Evolutionary conservation across 2,113 vertebrate genomes (phyloP).

Genomic region (Romanogobio albipinnatus): DNA sequence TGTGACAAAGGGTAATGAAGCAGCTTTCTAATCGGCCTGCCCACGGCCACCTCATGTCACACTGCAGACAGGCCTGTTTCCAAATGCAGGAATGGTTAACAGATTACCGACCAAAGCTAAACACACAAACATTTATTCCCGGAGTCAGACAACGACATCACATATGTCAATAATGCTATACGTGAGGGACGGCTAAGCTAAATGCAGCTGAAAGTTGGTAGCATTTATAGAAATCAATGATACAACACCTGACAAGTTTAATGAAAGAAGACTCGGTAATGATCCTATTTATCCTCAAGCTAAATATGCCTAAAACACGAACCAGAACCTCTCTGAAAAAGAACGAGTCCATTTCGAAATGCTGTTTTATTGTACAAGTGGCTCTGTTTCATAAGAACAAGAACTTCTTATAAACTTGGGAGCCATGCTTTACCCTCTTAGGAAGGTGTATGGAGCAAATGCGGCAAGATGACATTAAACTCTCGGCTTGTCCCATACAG

Average conservation of each 20-base stretch:
- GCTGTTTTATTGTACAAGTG: not conserved
- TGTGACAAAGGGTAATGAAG: slow-evolving; percentile 63
- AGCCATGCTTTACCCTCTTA: not conserved
- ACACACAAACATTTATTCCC: not conserved
- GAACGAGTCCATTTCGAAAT: not conserved
- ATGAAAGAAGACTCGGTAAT: slow-evolving; percentile 18
- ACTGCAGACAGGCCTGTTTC: slow-evolving; percentile 3
- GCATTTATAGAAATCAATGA: slow-evolving; percentile 26
- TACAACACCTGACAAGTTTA: slow-evolving; percentile 2
- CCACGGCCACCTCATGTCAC: slow-evolving; percentile 42
- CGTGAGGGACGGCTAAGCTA: not conserved
- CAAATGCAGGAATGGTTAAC: slow-evolving; percentile 38
- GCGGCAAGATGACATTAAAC: slow-evolving; percentile 35
- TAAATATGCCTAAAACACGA: not conserved
- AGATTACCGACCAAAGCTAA: slow-evolving; percentile 25
- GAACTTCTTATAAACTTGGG: slow-evolving; percentile 14
- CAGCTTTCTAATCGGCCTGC: slow-evolving; percentile 53
- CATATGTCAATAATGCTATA: not conserved
- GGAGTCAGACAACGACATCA: not conserved
- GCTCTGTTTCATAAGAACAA: slow-evolving; percentile 27
- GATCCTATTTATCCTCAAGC: not conserved
- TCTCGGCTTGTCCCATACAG: slow-evolving; percentile 11
- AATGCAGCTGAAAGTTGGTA: slow-evolving; percentile 14
- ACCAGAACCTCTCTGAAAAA: slow-evolving; percentile 15
- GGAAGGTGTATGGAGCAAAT: not conserved